phyloP scores from a whole-genome alignment of 2,113 vertebrate genomes.

The human (Homo sapiens) region GRCh38 chr5:107870501-107871000 shows the following conservation, averaged over 20 bases:
- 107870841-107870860: neutral
- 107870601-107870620: no score
- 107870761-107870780: no score
- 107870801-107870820: no score
- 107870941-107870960: neutral
- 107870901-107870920: neutral
- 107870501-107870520: neutral
- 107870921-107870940: neutral
- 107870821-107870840: no score
- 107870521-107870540: neutral
- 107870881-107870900: neutral
- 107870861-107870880: neutral
- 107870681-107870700: no score
- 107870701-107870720: no score
- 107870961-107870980: neutral
- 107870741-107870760: no score
- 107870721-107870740: no score
- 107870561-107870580: neutral
- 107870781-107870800: no score
- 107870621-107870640: no score
- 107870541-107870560: neutral
- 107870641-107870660: no score
- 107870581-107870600: neutral
- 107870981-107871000: neutral
- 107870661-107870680: no score